Evolutionary conservation across 2,113 vertebrate species (phyloP).

Genomic region (Cavia porcellus): DNA sequence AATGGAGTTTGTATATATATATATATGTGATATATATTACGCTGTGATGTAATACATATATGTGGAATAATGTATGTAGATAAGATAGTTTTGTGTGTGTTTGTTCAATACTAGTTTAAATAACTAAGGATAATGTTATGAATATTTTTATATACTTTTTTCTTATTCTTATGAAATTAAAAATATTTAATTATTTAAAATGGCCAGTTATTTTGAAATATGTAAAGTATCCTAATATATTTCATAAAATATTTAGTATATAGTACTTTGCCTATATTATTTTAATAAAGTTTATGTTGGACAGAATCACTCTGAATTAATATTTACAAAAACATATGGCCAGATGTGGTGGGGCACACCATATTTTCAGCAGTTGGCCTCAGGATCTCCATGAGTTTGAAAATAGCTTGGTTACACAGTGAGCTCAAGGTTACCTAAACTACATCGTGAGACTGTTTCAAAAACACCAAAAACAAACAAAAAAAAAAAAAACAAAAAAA

Average conservation of each 20-base stretch:
- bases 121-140: not conserved
- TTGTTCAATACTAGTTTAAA: not conserved
- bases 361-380: not conserved
- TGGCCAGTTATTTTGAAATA: not conserved
- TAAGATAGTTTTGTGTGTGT: not conserved
- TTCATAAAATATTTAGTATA: slow-evolving; percentile 16
- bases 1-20: not conserved
- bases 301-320: not conserved
- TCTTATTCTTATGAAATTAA: not conserved
- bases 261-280: not conserved
- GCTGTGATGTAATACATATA: not conserved
- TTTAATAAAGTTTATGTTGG: not conserved
- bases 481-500: too few relatives aligned
- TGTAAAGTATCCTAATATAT: not conserved
- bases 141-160: not conserved
- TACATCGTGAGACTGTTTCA: not conserved
- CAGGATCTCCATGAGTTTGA: not conserved
- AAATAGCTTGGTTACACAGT: not conserved
- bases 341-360: not conserved
- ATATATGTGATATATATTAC: not conserved
- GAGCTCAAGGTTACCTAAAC: not conserved
- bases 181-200: slow-evolving; percentile 1
- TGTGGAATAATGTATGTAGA: too few relatives aligned
- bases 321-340: not conserved
- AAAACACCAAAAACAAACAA: not conserved